Evolutionary conservation across 2,888 invertebrate genomes (phyloP).

Genomic region (Cheiracanthium punctorium): DNA sequence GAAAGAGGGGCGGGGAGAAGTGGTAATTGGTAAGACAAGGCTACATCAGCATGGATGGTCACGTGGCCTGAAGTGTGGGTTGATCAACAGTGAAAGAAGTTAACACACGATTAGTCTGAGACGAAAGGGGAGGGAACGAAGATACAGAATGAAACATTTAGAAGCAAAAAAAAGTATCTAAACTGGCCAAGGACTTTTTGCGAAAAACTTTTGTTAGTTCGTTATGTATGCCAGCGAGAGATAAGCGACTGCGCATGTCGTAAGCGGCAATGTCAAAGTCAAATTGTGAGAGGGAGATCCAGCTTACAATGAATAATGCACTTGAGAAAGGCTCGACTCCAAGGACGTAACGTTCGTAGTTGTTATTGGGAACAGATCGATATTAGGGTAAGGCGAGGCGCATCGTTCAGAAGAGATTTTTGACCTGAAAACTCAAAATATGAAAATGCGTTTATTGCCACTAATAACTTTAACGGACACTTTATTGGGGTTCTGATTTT

Average conservation of each 20-base stretch:
- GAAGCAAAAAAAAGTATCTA: conserved; percentile 22
- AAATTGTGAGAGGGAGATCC: conserved; percentile 9
- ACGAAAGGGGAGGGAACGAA: conserved; percentile 20
- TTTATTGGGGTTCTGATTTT: no score
- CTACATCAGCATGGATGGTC: conserved; percentile 39
- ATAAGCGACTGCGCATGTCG: conserved; percentile 24
- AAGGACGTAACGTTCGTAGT: not conserved
- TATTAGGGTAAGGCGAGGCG: conserved; percentile 1
- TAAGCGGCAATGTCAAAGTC: conserved; percentile 62
- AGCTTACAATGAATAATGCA: conserved; percentile 1
- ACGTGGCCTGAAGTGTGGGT: conserved; percentile 27
- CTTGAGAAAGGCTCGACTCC: not conserved
- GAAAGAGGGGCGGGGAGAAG: not conserved
- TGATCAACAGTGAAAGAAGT: conserved; percentile 43
- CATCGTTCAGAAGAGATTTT: not conserved
- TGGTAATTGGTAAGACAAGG: not conserved
- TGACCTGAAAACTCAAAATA: no score
- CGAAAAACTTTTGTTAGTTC: conserved; percentile 32
- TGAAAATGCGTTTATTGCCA: no score
- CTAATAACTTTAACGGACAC: no score
- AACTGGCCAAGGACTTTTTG: conserved; percentile 65
- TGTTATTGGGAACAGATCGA: not conserved
- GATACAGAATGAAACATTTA: conserved; percentile 5
- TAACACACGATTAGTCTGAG: conserved; percentile 41
- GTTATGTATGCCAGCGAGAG: conserved; percentile 17